A percentile compares a stretch with the other conserved stretches of the same genome.
phyloP scores from a whole-genome alignment of 2,888 invertebrate genomes.

The Chloroclystis v-ata region DNA sequence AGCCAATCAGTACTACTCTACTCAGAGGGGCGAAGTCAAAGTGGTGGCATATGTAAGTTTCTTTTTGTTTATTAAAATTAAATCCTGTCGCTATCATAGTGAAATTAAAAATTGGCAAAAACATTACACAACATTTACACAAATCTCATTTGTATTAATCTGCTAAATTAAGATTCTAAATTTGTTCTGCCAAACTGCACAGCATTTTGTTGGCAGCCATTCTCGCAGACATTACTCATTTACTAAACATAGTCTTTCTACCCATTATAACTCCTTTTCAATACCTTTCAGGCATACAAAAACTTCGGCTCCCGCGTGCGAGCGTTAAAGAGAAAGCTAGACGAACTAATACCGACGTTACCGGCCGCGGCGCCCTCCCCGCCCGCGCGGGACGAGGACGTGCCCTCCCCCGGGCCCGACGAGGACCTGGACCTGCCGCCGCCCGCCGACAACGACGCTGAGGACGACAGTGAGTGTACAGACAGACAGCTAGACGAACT shows the following conservation, averaged over 20 bases:
- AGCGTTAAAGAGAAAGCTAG: conserved; percentile 89
- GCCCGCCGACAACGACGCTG: conserved; percentile 51
- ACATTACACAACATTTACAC: too few species aligned
- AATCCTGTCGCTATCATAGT: too few species aligned
- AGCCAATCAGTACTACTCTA: conserved; percentile 91
- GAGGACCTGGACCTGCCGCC: conserved; percentile 87
- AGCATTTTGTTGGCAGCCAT: too few species aligned
- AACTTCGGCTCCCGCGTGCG: conserved; percentile 94
- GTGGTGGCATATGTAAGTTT: conserved; percentile 94
- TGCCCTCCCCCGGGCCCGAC: conserved; percentile 87
- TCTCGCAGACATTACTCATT: too few species aligned
- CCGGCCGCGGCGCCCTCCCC: conserved; percentile 75
- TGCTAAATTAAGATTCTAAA: too few species aligned
- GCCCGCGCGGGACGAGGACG: conserved; percentile 81
- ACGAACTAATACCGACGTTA: conserved; percentile 86
- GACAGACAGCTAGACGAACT: conserved; percentile 92
- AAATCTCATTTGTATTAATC: too few species aligned
- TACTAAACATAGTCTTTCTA: too few species aligned
- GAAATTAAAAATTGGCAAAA: too few species aligned
- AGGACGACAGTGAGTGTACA: conserved; percentile 80
- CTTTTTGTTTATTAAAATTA: too few species aligned
- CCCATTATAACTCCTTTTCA: background rate
- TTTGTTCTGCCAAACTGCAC: too few species aligned
- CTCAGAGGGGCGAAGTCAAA: conserved; percentile 95
- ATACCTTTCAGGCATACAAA: conserved; percentile 97